phyloP scores from a whole-genome alignment of 1,140 invertebrate genomes.

The Cydia pomonella region DNA sequence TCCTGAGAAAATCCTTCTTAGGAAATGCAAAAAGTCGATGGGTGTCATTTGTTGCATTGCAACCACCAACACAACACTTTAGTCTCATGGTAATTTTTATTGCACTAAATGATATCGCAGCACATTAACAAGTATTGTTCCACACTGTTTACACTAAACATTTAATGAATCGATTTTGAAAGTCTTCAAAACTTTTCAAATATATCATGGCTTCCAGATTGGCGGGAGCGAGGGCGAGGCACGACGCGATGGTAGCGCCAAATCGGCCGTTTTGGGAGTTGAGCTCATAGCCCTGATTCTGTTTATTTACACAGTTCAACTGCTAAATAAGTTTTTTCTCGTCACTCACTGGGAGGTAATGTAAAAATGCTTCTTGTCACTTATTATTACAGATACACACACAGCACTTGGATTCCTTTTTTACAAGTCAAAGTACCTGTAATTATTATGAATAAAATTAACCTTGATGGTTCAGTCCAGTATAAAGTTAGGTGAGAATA shows the following conservation, averaged over 20 bases:
- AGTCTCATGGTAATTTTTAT: background rate
- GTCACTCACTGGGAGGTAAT: no score
- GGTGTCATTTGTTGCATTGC: conserved; percentile 37
- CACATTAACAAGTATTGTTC: background rate
- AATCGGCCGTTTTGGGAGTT: background rate
- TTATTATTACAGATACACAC: no score
- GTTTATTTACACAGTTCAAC: no score
- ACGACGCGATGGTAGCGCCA: background rate
- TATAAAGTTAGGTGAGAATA: no score
- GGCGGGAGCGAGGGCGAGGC: background rate
- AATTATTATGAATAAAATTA: no score
- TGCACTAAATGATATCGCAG: background rate
- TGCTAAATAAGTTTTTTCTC: no score
- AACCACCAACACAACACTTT: conserved; percentile 42
- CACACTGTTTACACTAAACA: background rate
- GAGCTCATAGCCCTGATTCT: background rate
- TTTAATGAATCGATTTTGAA: no score
- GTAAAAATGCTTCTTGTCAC: no score
- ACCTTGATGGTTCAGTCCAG: no score
- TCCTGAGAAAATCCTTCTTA: conserved; percentile 38
- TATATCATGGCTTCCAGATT: background rate
- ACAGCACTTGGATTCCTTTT: no score
- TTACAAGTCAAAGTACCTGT: no score
- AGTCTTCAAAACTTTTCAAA: no score
- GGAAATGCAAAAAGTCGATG: conserved; percentile 38